Percentiles rank a stretch among this genome's conserved stretches.
Evolutionary conservation across 1,140 invertebrate species (phyloP).

Genomic region (Zaprionus capensis): DNA sequence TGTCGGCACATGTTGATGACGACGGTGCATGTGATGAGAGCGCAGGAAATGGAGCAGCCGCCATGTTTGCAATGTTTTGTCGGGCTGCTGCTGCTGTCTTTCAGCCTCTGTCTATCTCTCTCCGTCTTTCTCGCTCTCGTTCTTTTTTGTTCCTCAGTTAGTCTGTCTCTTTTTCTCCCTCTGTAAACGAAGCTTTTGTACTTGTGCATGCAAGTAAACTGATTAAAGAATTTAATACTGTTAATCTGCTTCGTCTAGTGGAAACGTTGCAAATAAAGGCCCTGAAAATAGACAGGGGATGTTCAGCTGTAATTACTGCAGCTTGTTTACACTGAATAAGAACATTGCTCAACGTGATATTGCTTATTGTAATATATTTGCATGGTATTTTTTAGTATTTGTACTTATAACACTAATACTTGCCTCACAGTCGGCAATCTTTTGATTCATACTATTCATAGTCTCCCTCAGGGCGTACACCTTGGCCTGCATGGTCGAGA

Average conservation of each 20-base stretch:
- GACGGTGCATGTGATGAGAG: constrained; percentile 21
- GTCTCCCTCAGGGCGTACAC: neutral
- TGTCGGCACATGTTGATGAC: constrained; percentile 39
- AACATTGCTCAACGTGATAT: no score
- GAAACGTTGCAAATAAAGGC: constrained; percentile 59
- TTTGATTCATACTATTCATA: neutral
- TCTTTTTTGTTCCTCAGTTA: neutral
- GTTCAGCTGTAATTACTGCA: neutral
- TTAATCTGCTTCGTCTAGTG: constrained; percentile 80
- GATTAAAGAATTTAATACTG: constrained; percentile 81
- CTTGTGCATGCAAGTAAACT: constrained; percentile 77
- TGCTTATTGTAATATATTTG: neutral
- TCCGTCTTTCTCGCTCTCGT: neutral
- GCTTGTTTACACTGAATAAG: neutral
- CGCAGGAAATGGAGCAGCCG: constrained; percentile 74
- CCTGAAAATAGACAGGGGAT: constrained; percentile 35
- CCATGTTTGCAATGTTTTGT: constrained; percentile 69
- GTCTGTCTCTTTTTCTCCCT: neutral
- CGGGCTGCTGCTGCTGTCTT: constrained; percentile 29
- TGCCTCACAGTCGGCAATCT: neutral
- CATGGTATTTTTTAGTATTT: neutral
- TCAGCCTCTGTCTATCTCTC: constrained; percentile 10
- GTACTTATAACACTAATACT: neutral
- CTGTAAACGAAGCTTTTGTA: constrained; percentile 58
- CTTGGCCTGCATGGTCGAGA: constrained; percentile 12